Evolutionary conservation across 1,140 invertebrate genomes (phyloP).

Genomic region (Trichonephila inaurata): DNA sequence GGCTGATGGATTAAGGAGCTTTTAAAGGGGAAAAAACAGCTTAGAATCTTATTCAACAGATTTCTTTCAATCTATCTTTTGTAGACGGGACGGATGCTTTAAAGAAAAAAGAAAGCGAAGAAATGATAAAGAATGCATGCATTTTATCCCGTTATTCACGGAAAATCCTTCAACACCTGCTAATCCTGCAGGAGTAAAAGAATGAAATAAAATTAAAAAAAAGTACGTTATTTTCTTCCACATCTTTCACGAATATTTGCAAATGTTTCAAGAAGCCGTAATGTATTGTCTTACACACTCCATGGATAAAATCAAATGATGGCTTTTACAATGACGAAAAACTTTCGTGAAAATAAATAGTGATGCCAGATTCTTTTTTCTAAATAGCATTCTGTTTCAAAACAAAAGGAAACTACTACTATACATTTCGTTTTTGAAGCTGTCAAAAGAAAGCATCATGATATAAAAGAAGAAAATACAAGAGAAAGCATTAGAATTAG

Average conservation of each 20-base stretch:
- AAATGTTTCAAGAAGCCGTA: not conserved
- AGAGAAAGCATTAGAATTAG: too few species aligned
- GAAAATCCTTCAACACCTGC: not conserved
- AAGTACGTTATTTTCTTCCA: not conserved
- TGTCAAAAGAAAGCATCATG: conserved; percentile 8
- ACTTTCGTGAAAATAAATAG: not conserved
- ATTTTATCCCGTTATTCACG: not conserved
- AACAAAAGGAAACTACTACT: not conserved
- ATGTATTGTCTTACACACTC: not conserved
- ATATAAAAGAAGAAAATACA: too few species aligned
- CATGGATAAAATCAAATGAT: not conserved
- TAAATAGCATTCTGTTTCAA: not conserved
- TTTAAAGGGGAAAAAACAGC: not conserved
- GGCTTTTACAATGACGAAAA: not conserved
- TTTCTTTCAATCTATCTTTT: not conserved
- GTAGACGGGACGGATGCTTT: not conserved
- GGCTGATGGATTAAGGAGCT: too few species aligned
- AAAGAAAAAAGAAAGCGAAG: not conserved
- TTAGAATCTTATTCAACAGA: not conserved
- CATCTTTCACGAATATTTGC: not conserved
- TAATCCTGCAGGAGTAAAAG: not conserved
- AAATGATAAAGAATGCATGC: not conserved
- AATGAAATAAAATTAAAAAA: not conserved
- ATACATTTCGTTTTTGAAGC: not conserved
- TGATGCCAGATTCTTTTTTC: not conserved